A percentile compares a stretch with the other conserved stretches of the same genome.
These are phyloP conservation scores for Patella vulgata DNA, from an alignment of 1,140 invertebrate species.

Conservation along the genomic window DNA sequence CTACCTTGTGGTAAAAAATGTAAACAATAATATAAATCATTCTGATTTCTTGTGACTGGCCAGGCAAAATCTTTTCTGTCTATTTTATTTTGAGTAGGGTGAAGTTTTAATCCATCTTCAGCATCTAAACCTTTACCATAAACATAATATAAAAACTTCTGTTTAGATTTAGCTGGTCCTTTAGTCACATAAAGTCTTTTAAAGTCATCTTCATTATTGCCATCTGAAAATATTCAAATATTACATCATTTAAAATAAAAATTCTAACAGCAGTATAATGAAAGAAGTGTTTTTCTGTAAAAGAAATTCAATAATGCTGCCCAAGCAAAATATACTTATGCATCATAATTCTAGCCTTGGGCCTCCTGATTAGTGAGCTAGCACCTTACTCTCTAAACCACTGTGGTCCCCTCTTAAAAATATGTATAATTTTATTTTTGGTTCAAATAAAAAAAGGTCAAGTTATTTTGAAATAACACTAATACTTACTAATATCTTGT, in stretches of 20 bases:
- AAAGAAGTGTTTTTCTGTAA: no score
- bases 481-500: no score
- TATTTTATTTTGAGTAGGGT: constrained; percentile 39
- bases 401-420: no score
- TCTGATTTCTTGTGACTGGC: constrained; percentile 43
- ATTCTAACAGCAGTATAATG: no score
- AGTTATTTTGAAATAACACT: no score
- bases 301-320: no score
- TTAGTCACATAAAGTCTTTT: constrained; percentile 53
- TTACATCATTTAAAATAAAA: neutral
- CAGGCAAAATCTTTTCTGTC: constrained; percentile 48
- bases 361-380: no score
- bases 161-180: constrained; percentile 45
- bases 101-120: constrained; percentile 36
- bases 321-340: no score
- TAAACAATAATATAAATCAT: constrained; percentile 50
- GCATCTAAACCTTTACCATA: constrained; percentile 47
- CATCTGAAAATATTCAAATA: constrained; percentile 35
- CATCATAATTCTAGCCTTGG: no score
- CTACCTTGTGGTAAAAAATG: constrained; percentile 39
- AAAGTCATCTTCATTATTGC: constrained; percentile 45
- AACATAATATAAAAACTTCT: constrained; percentile 59
- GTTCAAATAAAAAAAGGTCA: no score
- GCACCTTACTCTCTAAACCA: no score
- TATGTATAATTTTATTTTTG: no score